These are phyloP conservation scores for Platyura marginata DNA, from an alignment of 1,140 invertebrate genomes.

Conservation along the genomic window DNA sequence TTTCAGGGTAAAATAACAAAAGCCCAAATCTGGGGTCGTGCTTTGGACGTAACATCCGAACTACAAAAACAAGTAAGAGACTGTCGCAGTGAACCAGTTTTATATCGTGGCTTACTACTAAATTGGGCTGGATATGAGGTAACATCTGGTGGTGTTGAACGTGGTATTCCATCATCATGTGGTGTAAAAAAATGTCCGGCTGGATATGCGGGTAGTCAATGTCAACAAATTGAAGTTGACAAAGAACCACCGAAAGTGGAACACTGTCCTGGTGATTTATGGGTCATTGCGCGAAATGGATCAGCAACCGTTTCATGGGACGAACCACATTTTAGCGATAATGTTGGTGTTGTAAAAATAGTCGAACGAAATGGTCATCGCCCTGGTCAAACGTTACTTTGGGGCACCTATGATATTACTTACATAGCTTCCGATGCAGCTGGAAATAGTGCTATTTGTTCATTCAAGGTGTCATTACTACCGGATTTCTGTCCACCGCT, in stretches of 20 bases:
- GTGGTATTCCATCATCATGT: conserved; percentile 77
- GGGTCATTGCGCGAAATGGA: conserved; percentile 83
- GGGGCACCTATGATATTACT: conserved; percentile 84
- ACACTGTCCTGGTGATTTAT: conserved; percentile 81
- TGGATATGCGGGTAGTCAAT: conserved; percentile 67
- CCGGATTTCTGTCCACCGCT: conserved; percentile 79
- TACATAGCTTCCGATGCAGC: conserved; percentile 84
- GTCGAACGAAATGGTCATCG: conserved; percentile 72
- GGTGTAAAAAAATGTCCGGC: conserved; percentile 72
- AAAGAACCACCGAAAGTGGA: conserved; percentile 73
- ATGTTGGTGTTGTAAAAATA: conserved; percentile 59
- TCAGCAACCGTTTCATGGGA: conserved; percentile 88
- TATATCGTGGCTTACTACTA: conserved; percentile 67
- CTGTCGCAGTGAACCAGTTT: conserved; percentile 77
- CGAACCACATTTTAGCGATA: conserved; percentile 79
- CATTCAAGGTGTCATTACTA: conserved; percentile 83
- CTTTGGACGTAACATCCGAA: conserved; percentile 78
- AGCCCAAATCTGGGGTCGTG: conserved; percentile 84
- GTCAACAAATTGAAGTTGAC: conserved; percentile 66
- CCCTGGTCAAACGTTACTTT: conserved; percentile 77
- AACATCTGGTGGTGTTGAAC: conserved; percentile 71
- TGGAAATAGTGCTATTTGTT: conserved; percentile 79
- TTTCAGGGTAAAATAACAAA: conserved; percentile 92
- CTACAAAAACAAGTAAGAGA: conserved; percentile 83
- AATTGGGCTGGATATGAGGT: conserved; percentile 90